phyloP scores from a whole-genome alignment of 2,113 vertebrate species.

The Phalacrocorax aristotelis region DNA sequence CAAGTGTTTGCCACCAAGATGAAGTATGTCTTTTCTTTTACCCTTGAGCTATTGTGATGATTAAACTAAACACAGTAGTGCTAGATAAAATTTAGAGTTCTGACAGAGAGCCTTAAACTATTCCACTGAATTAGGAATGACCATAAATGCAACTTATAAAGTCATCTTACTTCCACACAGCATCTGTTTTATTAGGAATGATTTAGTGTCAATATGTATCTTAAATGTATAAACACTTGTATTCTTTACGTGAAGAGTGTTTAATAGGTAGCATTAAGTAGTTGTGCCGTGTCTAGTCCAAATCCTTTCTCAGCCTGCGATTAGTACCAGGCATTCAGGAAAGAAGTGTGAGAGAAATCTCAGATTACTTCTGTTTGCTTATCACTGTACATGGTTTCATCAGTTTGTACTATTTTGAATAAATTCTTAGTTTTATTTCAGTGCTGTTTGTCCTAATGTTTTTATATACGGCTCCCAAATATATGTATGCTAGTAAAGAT shows the following conservation, averaged over 20 bases:
- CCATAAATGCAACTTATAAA: background rate
- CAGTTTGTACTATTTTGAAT: background rate
- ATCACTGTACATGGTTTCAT: background rate
- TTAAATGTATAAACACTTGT: background rate
- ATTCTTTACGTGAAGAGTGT: background rate
- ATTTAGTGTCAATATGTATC: background rate
- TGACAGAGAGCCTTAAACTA: background rate
- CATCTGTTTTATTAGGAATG: background rate
- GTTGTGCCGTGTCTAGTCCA: background rate
- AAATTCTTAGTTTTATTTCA: background rate
- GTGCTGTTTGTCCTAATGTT: background rate
- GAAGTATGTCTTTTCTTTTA: constrained; percentile 6
- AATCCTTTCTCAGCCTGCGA: background rate
- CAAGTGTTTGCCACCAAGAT: constrained; percentile 45
- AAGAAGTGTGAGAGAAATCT: background rate
- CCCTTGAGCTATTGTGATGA: constrained; percentile 23
- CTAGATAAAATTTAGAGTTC: background rate
- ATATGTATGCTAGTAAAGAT: background rate
- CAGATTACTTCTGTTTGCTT: background rate
- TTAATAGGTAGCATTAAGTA: background rate
- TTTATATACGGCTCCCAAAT: background rate
- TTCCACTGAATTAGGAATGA: background rate
- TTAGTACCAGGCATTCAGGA: background rate
- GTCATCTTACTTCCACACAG: background rate
- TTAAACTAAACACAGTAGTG: background rate